These are phyloP conservation scores for Helleia helle DNA, from an alignment of 2,888 invertebrate genomes.

Conservation along the genomic window DNA sequence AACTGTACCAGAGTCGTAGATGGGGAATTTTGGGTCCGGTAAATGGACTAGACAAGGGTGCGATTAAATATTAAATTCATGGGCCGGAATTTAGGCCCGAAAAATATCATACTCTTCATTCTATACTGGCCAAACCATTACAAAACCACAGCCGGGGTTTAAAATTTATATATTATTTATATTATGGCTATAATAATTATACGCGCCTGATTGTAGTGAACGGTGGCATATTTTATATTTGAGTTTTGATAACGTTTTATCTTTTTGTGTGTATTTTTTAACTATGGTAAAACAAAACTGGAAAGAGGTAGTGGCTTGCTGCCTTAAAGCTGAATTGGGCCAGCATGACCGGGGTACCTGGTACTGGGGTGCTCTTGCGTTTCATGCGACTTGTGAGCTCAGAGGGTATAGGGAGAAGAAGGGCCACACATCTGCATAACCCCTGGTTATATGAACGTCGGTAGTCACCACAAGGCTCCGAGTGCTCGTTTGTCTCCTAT, in stretches of 20 bases:
- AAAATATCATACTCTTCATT: conserved; percentile 36
- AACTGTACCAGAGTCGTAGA: conserved; percentile 38
- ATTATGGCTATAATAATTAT: conserved; percentile 27
- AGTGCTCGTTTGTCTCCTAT: too few species aligned
- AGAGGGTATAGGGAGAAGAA: too few species aligned
- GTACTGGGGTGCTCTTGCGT: too few species aligned
- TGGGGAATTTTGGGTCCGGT: conserved; percentile 56
- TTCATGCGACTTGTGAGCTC: too few species aligned
- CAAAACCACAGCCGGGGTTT: conserved; percentile 47
- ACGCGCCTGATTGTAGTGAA: conserved; percentile 18
- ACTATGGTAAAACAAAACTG: too few species aligned
- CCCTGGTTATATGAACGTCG: too few species aligned
- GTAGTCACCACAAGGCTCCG: too few species aligned
- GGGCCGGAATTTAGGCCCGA: conserved; percentile 67
- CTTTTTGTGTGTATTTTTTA: too few species aligned
- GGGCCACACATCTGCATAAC: too few species aligned
- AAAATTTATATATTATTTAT: conserved; percentile 52
- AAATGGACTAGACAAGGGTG: conserved; percentile 72
- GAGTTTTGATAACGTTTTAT: conserved; percentile 3
- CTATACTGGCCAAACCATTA: conserved; percentile 38
- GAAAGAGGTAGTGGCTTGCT: too few species aligned
- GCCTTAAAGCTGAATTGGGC: too few species aligned
- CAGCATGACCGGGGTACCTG: too few species aligned
- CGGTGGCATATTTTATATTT: conserved; percentile 17
- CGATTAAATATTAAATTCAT: conserved; percentile 72